Evolutionary conservation across 2,113 vertebrate genomes (phyloP).

Genomic region (Platysternon megacephalum): DNA sequence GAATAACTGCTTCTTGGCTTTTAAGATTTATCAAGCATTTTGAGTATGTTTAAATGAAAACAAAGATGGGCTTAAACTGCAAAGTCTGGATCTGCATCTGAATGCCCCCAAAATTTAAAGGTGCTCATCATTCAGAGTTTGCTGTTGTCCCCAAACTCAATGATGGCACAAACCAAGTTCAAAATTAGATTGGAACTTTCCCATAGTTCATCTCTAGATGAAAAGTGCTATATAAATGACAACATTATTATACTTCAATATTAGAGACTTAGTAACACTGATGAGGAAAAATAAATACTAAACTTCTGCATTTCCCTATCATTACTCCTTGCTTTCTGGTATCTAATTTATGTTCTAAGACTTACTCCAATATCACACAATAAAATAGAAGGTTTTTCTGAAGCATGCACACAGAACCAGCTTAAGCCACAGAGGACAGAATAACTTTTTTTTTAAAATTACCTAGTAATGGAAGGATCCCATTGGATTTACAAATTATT

Average conservation of each 20-base stretch:
- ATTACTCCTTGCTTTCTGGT: not conserved
- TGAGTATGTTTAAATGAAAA: not conserved
- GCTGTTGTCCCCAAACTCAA: not conserved
- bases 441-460: not conserved
- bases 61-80: not conserved
- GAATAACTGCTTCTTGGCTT: not conserved
- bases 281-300: not conserved
- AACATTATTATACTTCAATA: not conserved
- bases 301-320: not conserved
- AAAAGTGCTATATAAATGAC: not conserved
- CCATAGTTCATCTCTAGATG: not conserved
- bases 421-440: not conserved
- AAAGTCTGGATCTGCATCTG: not conserved
- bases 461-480: not conserved
- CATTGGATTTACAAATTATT: not conserved
- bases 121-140: not conserved
- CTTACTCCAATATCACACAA: not conserved
- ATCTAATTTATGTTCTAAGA: no score
- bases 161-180: not conserved
- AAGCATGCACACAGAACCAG: not conserved
- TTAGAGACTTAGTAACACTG: not conserved
- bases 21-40: not conserved
- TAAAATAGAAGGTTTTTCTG: not conserved
- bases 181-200: not conserved
- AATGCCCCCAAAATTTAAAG: not conserved